A percentile compares a stretch with the other conserved stretches of the same genome.
Conservation (phyloP, 1,140 invertebrate species). For the Tyrophagus putrescentiae region DNA sequence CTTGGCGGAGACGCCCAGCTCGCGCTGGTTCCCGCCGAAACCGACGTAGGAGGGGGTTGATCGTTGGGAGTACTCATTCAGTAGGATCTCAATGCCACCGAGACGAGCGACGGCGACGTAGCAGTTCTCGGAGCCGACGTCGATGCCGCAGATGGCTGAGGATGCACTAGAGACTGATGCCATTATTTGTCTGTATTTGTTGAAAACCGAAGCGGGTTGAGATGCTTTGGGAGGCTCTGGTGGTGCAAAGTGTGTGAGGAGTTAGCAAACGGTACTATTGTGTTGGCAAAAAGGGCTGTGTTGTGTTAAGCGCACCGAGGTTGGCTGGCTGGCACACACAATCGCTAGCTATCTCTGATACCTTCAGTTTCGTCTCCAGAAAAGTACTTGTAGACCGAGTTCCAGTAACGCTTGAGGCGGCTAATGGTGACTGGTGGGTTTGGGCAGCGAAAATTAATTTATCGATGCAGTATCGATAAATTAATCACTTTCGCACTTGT, state of each 20-base stretch:
- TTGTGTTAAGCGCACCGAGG: background rate
- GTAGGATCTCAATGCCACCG: conserved; percentile 25
- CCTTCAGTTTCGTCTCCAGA: too few relatives aligned
- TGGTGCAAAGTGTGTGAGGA: background rate
- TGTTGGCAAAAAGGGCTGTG: background rate
- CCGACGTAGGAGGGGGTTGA: conserved; percentile 57
- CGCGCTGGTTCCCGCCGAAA: conserved; percentile 75
- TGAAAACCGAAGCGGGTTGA: background rate
- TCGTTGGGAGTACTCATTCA: conserved; percentile 25
- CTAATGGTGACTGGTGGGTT: background rate
- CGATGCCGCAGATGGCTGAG: conserved; percentile 20
- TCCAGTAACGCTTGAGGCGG: background rate
- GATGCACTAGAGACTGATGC: background rate
- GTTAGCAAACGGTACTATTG: background rate
- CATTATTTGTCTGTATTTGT: conserved; percentile 7
- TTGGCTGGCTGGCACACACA: background rate
- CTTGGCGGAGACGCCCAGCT: conserved; percentile 87
- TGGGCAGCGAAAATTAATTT: background rate
- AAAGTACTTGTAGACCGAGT: conserved; percentile 10
- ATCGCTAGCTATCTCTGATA: too few relatives aligned
- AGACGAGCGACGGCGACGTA: conserved; percentile 21
- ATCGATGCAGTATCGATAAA: background rate
- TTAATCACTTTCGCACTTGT: background rate
- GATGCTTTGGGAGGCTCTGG: background rate
- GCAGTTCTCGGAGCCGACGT: conserved; percentile 25